Evolutionary conservation across 2,113 vertebrate species (phyloP).

Genomic region (Numida meleagris): DNA sequence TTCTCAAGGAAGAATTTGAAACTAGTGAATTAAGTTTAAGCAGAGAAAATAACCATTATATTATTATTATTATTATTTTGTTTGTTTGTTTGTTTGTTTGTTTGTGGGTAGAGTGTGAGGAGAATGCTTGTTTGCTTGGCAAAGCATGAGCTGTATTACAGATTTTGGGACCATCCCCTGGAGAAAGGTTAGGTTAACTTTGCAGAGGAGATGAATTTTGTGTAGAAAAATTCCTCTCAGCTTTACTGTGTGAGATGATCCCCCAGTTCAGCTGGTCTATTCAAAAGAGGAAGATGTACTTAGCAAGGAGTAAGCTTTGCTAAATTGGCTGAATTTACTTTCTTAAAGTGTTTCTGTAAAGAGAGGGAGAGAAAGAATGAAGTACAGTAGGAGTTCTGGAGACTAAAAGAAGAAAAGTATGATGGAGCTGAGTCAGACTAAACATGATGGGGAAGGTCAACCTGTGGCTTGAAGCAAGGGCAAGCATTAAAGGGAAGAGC

Average conservation of each 20-base stretch:
- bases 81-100: too few species aligned
- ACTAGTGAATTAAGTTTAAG: not conserved
- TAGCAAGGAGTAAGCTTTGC: not conserved
- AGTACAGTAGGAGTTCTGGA: not conserved
- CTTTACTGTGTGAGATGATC: not conserved
- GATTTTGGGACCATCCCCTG: not conserved
- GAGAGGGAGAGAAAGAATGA: not conserved
- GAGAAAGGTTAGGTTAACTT: not conserved
- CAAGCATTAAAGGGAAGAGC: not conserved
- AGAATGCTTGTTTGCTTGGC: not conserved
- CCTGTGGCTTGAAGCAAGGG: not conserved
- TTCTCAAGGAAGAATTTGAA: not conserved
- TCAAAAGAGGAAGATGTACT: not conserved
- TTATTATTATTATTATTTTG: not conserved
- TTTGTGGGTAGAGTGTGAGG: accelerated
- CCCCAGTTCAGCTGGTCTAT: not conserved
- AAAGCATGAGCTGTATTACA: not conserved
- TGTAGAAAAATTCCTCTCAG: not conserved
- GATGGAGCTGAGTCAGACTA: not conserved
- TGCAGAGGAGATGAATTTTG: not conserved
- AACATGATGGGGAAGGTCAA: not conserved
- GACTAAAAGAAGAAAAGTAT: not conserved
- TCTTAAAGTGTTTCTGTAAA: not conserved
- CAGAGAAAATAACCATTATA: not conserved
- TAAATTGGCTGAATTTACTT: not conserved